A percentile compares a stretch with the other conserved stretches of the same genome.
Evolutionary conservation across 2,888 invertebrate species (phyloP).

Genomic region (Rhagonycha lutea): DNA sequence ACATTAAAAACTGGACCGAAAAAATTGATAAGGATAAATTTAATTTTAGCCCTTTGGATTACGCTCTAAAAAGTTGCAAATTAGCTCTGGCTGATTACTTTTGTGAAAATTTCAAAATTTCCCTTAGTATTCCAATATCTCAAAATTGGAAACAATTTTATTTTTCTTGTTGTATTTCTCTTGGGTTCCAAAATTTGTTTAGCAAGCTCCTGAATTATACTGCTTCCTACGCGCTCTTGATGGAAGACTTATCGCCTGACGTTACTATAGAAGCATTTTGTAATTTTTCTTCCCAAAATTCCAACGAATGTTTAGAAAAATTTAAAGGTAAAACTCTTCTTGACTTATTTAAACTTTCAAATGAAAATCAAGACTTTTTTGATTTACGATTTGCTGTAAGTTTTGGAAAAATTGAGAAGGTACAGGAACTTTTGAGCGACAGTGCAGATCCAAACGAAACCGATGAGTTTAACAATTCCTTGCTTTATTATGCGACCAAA

Average conservation of each 20-base stretch:
- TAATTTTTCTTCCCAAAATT: neutral
- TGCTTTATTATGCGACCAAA: conserved; percentile 1
- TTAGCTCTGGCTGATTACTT: conserved; percentile 2
- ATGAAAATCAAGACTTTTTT: neutral
- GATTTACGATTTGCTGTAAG: neutral
- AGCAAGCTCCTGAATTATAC: neutral
- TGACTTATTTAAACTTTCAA: neutral
- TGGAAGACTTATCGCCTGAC: neutral
- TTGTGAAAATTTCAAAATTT: neutral
- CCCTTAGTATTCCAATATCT: neutral
- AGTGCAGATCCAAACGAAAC: neutral
- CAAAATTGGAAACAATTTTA: neutral
- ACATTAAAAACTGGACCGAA: neutral
- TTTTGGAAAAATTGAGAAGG: neutral
- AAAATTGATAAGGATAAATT: neutral
- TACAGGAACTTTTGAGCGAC: neutral
- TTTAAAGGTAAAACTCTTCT: neutral
- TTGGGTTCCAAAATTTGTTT: neutral
- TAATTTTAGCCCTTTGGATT: neutral
- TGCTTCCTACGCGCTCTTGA: neutral
- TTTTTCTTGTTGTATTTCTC: neutral
- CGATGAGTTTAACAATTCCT: neutral
- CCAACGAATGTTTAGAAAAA: neutral
- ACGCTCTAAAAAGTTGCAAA: neutral
- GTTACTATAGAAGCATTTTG: neutral